Conservation (phyloP, 2,797 vertebrate species). For the Syndactyla subalaris region DNA sequence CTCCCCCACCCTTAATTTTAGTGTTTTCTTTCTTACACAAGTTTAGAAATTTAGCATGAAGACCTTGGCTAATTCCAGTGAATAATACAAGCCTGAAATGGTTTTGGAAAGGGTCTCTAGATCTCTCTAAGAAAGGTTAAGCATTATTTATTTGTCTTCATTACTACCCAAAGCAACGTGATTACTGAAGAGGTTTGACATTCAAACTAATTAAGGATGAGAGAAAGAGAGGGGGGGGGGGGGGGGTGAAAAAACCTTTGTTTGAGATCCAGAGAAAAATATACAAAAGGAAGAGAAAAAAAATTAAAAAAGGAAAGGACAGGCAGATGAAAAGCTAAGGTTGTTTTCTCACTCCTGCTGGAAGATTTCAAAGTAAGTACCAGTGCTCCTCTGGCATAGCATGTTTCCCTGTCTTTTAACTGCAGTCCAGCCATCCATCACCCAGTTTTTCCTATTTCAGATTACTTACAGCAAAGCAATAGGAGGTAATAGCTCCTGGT, state of each 20-base stretch:
- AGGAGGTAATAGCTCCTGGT: not conserved
- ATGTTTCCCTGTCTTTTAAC: not conserved
- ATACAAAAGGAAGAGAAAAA: not conserved
- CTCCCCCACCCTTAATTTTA: not conserved
- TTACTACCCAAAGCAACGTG: not conserved
- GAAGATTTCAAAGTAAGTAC: not conserved
- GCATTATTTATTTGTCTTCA: conserved; percentile 37
- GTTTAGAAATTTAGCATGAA: not conserved
- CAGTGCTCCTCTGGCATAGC: not conserved
- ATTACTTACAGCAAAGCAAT: not conserved
- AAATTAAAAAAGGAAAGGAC: not conserved
- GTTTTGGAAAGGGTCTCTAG: conserved; percentile 8
- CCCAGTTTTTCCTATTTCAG: not conserved
- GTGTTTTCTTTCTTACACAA: not conserved
- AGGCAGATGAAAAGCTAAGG: not conserved
- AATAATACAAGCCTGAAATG: not conserved
- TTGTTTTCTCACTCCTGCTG: not conserved
- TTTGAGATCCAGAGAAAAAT: not conserved
- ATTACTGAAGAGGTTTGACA: conserved; percentile 36
- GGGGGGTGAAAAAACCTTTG: not conserved
- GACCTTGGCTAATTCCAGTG: not conserved
- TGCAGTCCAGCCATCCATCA: not conserved
- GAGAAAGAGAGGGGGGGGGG: not conserved
- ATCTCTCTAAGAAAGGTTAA: conserved; percentile 21
- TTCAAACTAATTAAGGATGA: conserved; percentile 17